Evolutionary conservation across 92 coral and sea anemone genomes (phyloP), one percentile per base, ranked within the genome.

Genomic region (Palythoa grandis): DNA sequence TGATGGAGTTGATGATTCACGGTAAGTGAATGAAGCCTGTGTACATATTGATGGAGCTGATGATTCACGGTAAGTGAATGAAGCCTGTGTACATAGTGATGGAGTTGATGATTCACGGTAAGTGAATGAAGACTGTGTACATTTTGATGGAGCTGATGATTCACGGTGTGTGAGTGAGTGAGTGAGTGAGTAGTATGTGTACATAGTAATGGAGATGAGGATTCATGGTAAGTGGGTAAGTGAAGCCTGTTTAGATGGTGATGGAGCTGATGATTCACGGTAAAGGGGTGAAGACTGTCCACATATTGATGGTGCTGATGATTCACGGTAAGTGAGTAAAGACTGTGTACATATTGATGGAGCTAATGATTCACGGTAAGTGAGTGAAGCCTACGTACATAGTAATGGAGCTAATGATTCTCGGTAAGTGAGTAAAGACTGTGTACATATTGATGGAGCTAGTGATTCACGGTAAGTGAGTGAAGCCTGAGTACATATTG

Each of bases 81-180:
- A 13, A 91, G 77, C 93, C 92, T n/a, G 92, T 89, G n/a, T 91
- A 86, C 29, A 93, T 93, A 48, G 79, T 93, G 17, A 93, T 93
- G 96, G 96, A 91, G 38, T 89, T 93, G 7, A 91, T 91, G 94
- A 89, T 93, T 73, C 96, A 93, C 78, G 95, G 95, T 93, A 79
- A 19, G 87, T 70, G 11, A 37, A 2, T 2, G 13, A 3, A 8
- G 82, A 93, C 94, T n/a, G 92, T 89, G 0, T 57, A 57, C 2
- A 13, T 57, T 2, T 10, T 57, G 63, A 17, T 57, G 17, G 16
- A 57, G 16, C 63, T 13, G n/a, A 57, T 13, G 16, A 57, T 57
- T 43, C 7, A 43, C 0, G 50, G 50, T 43, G 0, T 1, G 50
- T 43, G 50, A 13, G 63, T 6, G 0, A 57, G 4, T 56, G 19